Conservation (phyloP, 2,113 vertebrate genomes). For the Leptobrachium leishanense region DNA sequence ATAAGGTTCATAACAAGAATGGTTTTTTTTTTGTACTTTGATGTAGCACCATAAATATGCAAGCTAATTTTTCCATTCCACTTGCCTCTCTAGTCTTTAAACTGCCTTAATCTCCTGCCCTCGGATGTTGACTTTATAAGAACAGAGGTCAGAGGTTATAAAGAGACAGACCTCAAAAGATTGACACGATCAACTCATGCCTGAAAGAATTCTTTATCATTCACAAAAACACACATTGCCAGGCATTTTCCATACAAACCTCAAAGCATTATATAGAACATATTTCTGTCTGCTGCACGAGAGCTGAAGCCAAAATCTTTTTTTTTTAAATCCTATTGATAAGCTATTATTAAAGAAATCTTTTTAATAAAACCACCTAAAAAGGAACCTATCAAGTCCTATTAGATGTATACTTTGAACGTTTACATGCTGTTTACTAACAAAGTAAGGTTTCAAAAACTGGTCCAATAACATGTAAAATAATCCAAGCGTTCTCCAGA, state of each 20-base stretch:
- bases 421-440: too few species aligned
- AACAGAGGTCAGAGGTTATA: conserved; percentile 78
- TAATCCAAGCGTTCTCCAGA: too few species aligned
- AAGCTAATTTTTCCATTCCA: conserved; percentile 81
- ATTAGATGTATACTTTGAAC: too few species aligned
- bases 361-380: too few species aligned
- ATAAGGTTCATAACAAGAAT: conserved; percentile 75
- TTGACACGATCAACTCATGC: conserved; percentile 81
- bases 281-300: not conserved
- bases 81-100: conserved; percentile 78
- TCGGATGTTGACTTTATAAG: conserved; percentile 81
- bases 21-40: conserved; percentile 76
- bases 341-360: too few species aligned
- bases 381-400: too few species aligned
- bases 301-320: too few species aligned
- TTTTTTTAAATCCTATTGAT: too few species aligned
- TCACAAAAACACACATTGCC: conserved; percentile 70
- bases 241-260: conserved; percentile 75
- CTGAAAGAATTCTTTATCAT: conserved; percentile 74
- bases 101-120: conserved; percentile 81
- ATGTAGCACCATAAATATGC: conserved; percentile 79
- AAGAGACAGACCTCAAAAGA: conserved; percentile 77
- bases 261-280: conserved; percentile 55
- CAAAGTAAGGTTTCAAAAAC: too few species aligned
- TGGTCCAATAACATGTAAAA: too few species aligned